These are phyloP conservation scores for Octodonta nipae DNA, from an alignment of 2,888 invertebrate species.

Conservation along the genomic window DNA sequence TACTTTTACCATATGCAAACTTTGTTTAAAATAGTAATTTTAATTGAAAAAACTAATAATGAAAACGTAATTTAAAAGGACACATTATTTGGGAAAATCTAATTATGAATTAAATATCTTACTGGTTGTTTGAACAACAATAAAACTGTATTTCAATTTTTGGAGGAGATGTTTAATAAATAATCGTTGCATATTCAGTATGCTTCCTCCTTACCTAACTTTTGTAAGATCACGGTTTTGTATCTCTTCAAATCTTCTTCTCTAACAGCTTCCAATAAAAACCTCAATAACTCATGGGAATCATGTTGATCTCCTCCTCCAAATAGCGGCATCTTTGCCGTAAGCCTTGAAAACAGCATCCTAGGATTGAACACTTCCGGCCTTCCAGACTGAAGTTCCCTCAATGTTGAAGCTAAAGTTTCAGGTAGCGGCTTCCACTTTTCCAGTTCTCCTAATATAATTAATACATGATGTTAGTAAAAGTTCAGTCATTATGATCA, in stretches of 20 bases:
- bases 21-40: too few species aligned
- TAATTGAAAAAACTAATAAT: too few species aligned
- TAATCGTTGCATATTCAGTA: too few species aligned
- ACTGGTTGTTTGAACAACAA: too few species aligned
- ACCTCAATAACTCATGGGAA: conserved; percentile 84
- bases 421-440: conserved; percentile 57
- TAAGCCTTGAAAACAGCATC: conserved; percentile 47
- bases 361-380: conserved; percentile 51
- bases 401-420: conserved; percentile 54
- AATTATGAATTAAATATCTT: too few species aligned
- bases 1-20: too few species aligned
- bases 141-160: too few species aligned
- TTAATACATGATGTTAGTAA: too few species aligned
- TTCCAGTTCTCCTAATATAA: conserved; percentile 44
- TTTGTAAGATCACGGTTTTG: conserved; percentile 64
- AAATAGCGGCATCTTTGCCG: conserved; percentile 66
- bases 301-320: conserved; percentile 93
- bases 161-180: too few species aligned
- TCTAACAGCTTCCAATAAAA: conserved; percentile 76
- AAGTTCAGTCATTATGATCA: too few species aligned
- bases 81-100: too few species aligned
- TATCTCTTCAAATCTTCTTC: conserved; percentile 67
- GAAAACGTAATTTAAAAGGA: too few species aligned
- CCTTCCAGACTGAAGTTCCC: conserved; percentile 52
- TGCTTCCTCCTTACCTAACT: conserved; percentile 53